A percentile compares a stretch with the other conserved stretches of the same genome.
Conservation (phyloP, 1,140 invertebrate species). For the Schlechtendalia chinensis region DNA sequence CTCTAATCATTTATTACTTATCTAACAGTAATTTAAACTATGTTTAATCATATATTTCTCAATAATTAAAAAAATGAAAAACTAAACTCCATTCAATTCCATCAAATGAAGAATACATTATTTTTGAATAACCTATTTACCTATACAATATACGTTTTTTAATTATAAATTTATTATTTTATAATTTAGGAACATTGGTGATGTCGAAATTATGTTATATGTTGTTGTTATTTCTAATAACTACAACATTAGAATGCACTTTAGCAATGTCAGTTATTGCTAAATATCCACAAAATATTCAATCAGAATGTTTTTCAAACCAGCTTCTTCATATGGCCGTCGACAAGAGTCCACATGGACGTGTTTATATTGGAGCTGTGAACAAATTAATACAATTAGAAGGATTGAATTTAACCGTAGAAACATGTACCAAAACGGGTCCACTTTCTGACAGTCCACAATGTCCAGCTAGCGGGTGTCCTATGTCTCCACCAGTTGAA, state of each 20-base stretch:
- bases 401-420: conserved; percentile 56
- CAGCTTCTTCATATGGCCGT: conserved; percentile 58
- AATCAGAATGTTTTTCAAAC: conserved; percentile 41
- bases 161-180: conserved; percentile 19
- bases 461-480: conserved; percentile 82
- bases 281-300: conserved; percentile 24
- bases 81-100: no score
- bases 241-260: conserved; percentile 36
- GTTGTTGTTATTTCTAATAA: conserved; percentile 32
- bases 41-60: no score
- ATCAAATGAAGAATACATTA: no score
- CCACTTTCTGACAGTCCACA: conserved; percentile 81
- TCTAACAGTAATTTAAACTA: no score
- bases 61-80: no score
- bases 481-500: conserved; percentile 62
- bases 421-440: conserved; percentile 60
- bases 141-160: no score
- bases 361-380: conserved; percentile 63
- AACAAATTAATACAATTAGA: conserved; percentile 63
- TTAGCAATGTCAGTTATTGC: conserved; percentile 38
- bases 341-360: conserved; percentile 58
- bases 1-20: neutral
- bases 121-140: no score
- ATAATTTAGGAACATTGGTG: conserved; percentile 30
- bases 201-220: conserved; percentile 31